Evolutionary conservation across 2,113 vertebrate species (phyloP), one percentile per base, ranked within the genome.

Genomic region (Campylorhamphus procurvoides): DNA sequence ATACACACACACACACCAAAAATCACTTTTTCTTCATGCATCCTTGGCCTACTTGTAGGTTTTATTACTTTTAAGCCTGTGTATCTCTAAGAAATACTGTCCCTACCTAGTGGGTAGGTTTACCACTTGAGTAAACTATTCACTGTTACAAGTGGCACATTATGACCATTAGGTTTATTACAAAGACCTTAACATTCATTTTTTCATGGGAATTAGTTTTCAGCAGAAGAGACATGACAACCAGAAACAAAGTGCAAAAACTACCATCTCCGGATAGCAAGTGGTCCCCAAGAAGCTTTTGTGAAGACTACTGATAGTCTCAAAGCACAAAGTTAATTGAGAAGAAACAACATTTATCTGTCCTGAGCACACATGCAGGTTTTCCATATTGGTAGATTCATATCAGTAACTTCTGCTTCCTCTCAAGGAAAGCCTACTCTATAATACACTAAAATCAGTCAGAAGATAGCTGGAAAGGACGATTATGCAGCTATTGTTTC

Each of bases 1-100:
- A 35, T 4, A 56, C 1, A 40, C 5, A 24, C 5, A 8, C 6
- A 2, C 0, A 40, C 7, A 37, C 3, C 3, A 3, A 27, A 71
- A 87, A 50, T 39, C 5, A 15, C 35, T 71, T 82, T 85, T 63
- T 5, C 14, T 42, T 76, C 39, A 49, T 24, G 37, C 31, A 71
- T 28, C 42, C 39, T 83, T 59, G 56, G 33, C 33, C 39, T 73
- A 19, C 35, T 37, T 50, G 27, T 27, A 31, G 28, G 14, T 44
- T 85, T 85, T 52, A 55, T 55, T 78, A 47, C 24, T 90, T 87
- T 92, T 69, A 92, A 76, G 33, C 14, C 49, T n/a, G 15, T 4
- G 3, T 39, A 72, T 56, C 20, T 83, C 62, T n/a, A 59, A 85
- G 39, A 92, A 78, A 79, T 29, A 64, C 2, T 50, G 27, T 56